Evolutionary conservation across 1,140 invertebrate genomes (phyloP).

Genomic region (Drosophila neocordata): DNA sequence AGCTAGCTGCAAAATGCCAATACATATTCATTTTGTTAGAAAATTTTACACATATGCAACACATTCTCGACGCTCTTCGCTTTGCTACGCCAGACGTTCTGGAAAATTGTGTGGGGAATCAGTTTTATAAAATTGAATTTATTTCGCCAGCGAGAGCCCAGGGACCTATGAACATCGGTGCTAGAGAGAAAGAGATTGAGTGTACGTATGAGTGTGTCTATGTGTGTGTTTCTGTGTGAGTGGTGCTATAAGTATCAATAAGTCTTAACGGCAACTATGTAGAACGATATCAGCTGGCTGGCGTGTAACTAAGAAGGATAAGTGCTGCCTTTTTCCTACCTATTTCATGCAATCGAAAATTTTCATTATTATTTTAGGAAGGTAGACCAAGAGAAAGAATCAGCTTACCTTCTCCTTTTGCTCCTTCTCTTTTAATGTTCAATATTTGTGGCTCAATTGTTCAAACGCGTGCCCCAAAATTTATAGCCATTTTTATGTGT

Average conservation of each 20-base stretch:
- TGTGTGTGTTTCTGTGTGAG: conserved; percentile 38
- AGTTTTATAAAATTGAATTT: conserved; percentile 80
- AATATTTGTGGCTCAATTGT: conserved; percentile 56
- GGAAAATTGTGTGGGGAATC: conserved; percentile 79
- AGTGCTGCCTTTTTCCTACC: conserved; percentile 46
- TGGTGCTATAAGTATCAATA: conserved; percentile 78
- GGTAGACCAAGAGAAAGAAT: conserved; percentile 8
- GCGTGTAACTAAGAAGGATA: conserved; percentile 79
- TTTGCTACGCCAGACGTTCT: conserved; percentile 6
- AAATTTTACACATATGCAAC: conserved; percentile 73
- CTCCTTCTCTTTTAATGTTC: conserved; percentile 6
- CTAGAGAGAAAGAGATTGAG: conserved; percentile 12
- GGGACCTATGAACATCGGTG: conserved; percentile 56
- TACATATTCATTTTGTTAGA: conserved; percentile 77
- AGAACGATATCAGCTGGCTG: conserved; percentile 48
- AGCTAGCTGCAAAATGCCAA: conserved; percentile 70
- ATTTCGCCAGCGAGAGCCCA: conserved; percentile 65
- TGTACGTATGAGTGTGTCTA: conserved; percentile 14
- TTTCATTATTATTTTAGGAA: conserved; percentile 70
- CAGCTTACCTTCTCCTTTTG: conserved; percentile 23
- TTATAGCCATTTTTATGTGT: conserved; percentile 71
- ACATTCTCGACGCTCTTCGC: background rate
- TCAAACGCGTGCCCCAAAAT: conserved; percentile 50
- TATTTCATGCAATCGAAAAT: conserved; percentile 57
- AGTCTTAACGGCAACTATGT: conserved; percentile 51